phyloP scores from a whole-genome alignment of 2,113 vertebrate species.

The Lagopus muta region DNA sequence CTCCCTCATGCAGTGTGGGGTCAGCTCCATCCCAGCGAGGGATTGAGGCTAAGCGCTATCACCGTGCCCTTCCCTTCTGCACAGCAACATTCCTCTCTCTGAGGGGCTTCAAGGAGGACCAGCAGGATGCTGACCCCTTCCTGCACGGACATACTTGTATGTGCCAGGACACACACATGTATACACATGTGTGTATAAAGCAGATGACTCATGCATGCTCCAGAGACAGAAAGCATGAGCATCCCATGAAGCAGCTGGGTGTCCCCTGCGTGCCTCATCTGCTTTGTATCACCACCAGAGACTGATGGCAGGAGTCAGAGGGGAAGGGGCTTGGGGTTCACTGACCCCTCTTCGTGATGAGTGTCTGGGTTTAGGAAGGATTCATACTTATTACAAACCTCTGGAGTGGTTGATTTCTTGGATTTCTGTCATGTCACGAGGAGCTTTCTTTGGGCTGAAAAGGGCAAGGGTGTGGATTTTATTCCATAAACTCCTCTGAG shows the following conservation, averaged over 20 bases:
- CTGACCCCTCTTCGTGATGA: constrained; percentile 66
- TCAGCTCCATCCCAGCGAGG: not conserved
- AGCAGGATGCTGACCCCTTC: not conserved
- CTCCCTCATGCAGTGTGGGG: accelerated
- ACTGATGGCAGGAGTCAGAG: constrained; percentile 45
- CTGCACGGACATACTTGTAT: accelerated
- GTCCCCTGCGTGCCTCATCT: constrained; percentile 20
- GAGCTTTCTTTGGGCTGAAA: constrained; percentile 23
- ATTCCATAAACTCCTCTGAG: not conserved
- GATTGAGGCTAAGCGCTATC: not conserved
- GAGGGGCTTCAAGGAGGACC: not conserved
- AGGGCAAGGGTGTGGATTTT: constrained; percentile 35
- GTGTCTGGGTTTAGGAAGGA: constrained; percentile 66
- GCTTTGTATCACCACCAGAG: constrained; percentile 59
- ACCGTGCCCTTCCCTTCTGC: accelerated
- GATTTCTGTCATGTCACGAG: constrained; percentile 49
- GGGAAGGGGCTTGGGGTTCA: constrained; percentile 53
- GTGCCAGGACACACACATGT: not conserved
- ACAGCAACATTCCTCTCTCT: not conserved
- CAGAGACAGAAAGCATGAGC: constrained; percentile 20
- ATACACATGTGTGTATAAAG: accelerated
- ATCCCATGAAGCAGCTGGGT: not conserved
- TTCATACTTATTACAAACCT: constrained; percentile 49
- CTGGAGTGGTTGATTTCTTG: constrained; percentile 47
- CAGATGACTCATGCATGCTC: not conserved